These are phyloP conservation scores for Euproctis similis DNA, from an alignment of 2,888 invertebrate genomes.

Conservation along the genomic window DNA sequence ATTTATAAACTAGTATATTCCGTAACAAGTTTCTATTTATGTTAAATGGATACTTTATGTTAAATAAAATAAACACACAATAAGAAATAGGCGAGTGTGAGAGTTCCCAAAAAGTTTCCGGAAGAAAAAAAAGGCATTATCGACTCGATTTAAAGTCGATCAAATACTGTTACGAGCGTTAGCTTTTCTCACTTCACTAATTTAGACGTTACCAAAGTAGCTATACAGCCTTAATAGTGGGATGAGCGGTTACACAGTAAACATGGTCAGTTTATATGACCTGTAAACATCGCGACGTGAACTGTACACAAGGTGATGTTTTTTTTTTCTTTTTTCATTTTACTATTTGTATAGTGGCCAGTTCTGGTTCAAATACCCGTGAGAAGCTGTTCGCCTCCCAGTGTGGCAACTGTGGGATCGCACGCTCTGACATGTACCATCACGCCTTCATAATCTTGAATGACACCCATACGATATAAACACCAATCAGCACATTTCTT, in stretches of 20 bases:
- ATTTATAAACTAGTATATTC: too few relatives aligned
- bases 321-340: too few relatives aligned
- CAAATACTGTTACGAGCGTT: slow-evolving; percentile 63
- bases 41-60: slow-evolving; percentile 41
- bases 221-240: slow-evolving; percentile 65
- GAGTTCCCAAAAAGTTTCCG: too few relatives aligned
- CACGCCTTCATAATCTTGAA: slow-evolving; percentile 54
- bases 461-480: slow-evolving; percentile 44
- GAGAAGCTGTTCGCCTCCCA: slow-evolving; percentile 55
- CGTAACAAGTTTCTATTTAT: slow-evolving; percentile 58
- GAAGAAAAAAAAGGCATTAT: slow-evolving; percentile 65
- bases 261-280: slow-evolving; percentile 66
- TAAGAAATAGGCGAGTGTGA: slow-evolving; percentile 53
- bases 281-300: slow-evolving; percentile 68
- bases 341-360: slow-evolving; percentile 65
- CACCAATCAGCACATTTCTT: slow-evolving; percentile 45
- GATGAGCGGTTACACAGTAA: slow-evolving; percentile 66
- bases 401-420: slow-evolving; percentile 19
- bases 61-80: slow-evolving; percentile 61
- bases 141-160: slow-evolving; percentile 64
- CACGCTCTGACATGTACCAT: slow-evolving; percentile 12
- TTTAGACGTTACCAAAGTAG: slow-evolving; percentile 73
- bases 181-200: slow-evolving; percentile 73
- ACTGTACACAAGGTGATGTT: slow-evolving; percentile 70
- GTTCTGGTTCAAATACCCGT: slow-evolving; percentile 69